Base-by-base conservation (phyloP, 2,797 vertebrate genomes). In the Microctenopoma lineatum region DNA sequence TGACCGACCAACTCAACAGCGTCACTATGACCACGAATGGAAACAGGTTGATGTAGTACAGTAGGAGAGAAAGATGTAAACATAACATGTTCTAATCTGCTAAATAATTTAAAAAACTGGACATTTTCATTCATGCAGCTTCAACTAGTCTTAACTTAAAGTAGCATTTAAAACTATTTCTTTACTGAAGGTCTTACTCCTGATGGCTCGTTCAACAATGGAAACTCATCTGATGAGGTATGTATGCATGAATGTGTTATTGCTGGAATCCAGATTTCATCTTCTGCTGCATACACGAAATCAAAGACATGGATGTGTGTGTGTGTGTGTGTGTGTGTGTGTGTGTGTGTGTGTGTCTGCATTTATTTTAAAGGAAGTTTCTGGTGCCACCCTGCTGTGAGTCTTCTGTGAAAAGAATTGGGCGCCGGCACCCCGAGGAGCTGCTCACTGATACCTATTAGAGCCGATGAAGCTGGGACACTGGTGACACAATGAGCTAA, bases 351-450 rank as follows among this genome's bases (percentile, higher is more conserved):
- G 27, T 2, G 27, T 29, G 27, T 29, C 39, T 77, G 36, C 52
- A 58, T 68, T 61, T 68, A 47, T 79, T 77, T 86, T 76, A 48
- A 59, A 65, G 63, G 59, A 85, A 59, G 51, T 75, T 76, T 76
- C 52, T 46, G 27, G 32, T 59, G 50, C 55, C 47, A 0, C 54
- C 82, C 70, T 60, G 68, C 76, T 84, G 79, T 25, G 77, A 59
- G 41, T 69, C 25, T 60, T 78, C 50, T 61, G 25, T 73, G 50
- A 51, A 66, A 70, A 63, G 36, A 64, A 62, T 59, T 70, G 61
- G 83, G 72, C 46, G 14, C 51, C 56, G 50, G 44, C 70, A 65
- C 67, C 84, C 81, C 0, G 59, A 84, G 69, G 81, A 82, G 75
- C 79, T 76, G 73, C 32, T 76, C 55, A 32, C 57, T 44, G 52